phyloP scores from a whole-genome alignment of 2,113 vertebrate genomes.

The Apteryx mantelli region DNA sequence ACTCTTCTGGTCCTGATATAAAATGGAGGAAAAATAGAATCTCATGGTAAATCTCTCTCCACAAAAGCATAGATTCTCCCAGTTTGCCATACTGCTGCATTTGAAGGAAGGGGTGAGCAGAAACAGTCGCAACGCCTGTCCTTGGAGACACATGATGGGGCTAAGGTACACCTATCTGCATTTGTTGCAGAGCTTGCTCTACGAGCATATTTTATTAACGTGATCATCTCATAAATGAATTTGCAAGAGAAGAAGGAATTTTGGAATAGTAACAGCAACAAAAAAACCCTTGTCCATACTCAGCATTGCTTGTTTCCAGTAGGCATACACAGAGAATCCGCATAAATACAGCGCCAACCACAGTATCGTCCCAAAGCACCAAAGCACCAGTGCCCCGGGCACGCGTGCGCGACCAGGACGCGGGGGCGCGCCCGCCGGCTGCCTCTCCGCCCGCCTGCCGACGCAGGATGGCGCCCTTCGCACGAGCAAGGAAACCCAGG shows the following conservation, averaged over 20 bases:
- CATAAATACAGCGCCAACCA: not conserved
- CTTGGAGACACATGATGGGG: fast-evolving
- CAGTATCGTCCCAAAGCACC: too few relatives aligned
- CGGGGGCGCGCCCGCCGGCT: too few relatives aligned
- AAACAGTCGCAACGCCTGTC: not conserved
- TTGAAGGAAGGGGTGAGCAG: not conserved
- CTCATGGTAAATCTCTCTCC: not conserved
- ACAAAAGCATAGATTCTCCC: too few relatives aligned
- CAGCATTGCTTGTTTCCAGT: not conserved
- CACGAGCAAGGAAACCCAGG: conserved; percentile 55
- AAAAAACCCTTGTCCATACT: not conserved
- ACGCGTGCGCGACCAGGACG: too few relatives aligned
- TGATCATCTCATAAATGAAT: fast-evolving
- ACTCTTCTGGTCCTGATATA: not conserved
- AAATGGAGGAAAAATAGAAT: not conserved
- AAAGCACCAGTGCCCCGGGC: fast-evolving
- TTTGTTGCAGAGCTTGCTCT: fast-evolving
- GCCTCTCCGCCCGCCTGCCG: not conserved
- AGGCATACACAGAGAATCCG: not conserved
- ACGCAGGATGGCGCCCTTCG: conserved; percentile 79
- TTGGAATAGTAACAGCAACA: not conserved
- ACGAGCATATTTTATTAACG: fast-evolving
- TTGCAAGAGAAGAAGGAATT: not conserved
- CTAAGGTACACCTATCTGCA: not conserved
- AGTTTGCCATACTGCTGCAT: not conserved